Evolutionary conservation across 1,140 invertebrate species (phyloP).

Genomic region (Lasioglossum albipes): DNA sequence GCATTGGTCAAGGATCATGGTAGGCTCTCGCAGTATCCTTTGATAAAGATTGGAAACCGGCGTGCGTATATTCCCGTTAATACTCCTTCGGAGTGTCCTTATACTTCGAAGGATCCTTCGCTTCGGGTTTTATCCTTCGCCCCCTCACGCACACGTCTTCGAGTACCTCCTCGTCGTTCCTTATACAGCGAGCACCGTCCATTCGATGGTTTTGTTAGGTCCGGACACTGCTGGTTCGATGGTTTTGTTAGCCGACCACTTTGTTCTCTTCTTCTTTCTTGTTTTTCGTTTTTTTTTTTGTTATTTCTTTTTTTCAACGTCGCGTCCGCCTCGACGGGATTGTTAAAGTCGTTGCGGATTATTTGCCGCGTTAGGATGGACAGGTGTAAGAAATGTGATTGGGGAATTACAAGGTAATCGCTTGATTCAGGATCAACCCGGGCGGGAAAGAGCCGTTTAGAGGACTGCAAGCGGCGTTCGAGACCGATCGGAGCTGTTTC

Average conservation of each 20-base stretch:
- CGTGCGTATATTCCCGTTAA: slow-evolving; percentile 44
- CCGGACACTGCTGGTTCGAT: too few relatives aligned
- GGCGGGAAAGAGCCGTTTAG: not conserved
- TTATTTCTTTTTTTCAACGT: too few relatives aligned
- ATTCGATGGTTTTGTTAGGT: too few relatives aligned
- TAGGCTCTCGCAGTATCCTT: slow-evolving; percentile 23
- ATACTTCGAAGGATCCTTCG: slow-evolving; percentile 34
- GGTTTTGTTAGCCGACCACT: not conserved
- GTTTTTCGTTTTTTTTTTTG: not conserved
- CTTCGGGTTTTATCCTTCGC: slow-evolving; percentile 36
- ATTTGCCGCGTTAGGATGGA: not conserved
- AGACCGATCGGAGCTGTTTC: not conserved
- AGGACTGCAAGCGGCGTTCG: not conserved
- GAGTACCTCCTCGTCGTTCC: not conserved
- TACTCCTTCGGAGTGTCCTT: not conserved
- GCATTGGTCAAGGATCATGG: not conserved
- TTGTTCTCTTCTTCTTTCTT: not conserved
- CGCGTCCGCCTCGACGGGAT: not conserved
- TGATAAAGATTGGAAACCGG: slow-evolving; percentile 44
- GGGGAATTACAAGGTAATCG: slow-evolving; percentile 1
- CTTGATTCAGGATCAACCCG: not conserved
- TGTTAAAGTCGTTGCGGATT: not conserved
- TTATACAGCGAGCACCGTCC: slow-evolving; percentile 32
- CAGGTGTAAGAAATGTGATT: slow-evolving; percentile 1
- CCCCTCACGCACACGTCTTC: not conserved